phyloP scores from a whole-genome alignment of 2,888 invertebrate species.

The Caenorhabditis becei region DNA sequence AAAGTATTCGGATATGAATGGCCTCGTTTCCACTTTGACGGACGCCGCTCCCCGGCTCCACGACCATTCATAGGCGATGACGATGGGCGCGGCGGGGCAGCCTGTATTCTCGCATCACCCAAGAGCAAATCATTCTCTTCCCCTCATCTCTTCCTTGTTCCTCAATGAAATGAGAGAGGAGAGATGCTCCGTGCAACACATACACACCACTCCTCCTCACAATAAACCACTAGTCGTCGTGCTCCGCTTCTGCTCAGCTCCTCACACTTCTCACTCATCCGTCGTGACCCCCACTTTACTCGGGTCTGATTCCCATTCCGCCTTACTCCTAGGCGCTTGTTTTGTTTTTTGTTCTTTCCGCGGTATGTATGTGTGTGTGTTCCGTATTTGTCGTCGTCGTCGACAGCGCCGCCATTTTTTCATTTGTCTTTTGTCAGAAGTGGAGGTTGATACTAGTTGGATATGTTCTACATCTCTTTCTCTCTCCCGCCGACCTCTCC shows the following conservation, averaged over 20 bases:
- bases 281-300: slow-evolving; percentile 24
- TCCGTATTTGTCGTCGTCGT: slow-evolving; percentile 31
- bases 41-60: slow-evolving; percentile 7
- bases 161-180: slow-evolving; percentile 12
- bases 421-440: slow-evolving; percentile 32
- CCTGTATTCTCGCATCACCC: slow-evolving; percentile 1
- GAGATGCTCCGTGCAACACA: slow-evolving; percentile 23
- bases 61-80: slow-evolving; percentile 48
- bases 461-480: neutral
- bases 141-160: slow-evolving; percentile 16
- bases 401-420: slow-evolving; percentile 26
- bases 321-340: slow-evolving; percentile 10
- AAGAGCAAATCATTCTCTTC: slow-evolving; percentile 9
- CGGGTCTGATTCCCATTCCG: slow-evolving; percentile 24
- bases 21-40: slow-evolving; percentile 16
- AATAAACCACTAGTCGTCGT: slow-evolving; percentile 22
- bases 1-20: slow-evolving; percentile 57
- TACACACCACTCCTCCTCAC: slow-evolving; percentile 17
- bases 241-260: slow-evolving; percentile 8
- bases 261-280: slow-evolving; percentile 13
- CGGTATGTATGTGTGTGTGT: slow-evolving; percentile 41
- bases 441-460: slow-evolving; percentile 35
- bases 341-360: slow-evolving; percentile 40
- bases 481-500: neutral
- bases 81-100: neutral